phyloP scores from a whole-genome alignment of 2,113 vertebrate species.

The Apteryx mantelli region DNA sequence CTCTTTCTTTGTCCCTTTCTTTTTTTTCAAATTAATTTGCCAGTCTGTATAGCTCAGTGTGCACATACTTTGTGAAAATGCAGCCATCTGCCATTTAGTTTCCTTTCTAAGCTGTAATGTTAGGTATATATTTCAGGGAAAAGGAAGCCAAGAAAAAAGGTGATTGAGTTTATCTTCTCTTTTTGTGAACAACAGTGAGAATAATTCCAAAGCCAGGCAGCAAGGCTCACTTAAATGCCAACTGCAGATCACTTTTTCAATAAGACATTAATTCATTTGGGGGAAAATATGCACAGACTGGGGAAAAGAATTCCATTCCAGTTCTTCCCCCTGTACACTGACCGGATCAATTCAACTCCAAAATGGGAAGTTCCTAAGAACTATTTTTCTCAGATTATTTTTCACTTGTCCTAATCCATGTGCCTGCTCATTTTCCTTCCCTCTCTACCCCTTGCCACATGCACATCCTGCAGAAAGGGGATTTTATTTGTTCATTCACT shows the following conservation, averaged over 20 bases:
- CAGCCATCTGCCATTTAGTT: constrained; percentile 40
- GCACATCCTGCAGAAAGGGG: background rate
- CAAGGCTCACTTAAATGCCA: constrained; percentile 49
- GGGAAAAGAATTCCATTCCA: constrained; percentile 11
- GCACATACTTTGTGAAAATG: constrained; percentile 19
- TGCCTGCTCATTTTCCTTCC: background rate
- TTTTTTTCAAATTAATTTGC: constrained; percentile 37
- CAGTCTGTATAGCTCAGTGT: constrained; percentile 2
- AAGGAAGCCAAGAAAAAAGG: constrained; percentile 30
- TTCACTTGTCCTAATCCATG: background rate
- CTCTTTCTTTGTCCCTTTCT: background rate
- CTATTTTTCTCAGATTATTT: background rate
- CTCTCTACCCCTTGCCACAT: background rate
- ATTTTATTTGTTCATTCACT: background rate
- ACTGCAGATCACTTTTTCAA: constrained; percentile 43
- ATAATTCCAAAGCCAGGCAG: constrained; percentile 53
- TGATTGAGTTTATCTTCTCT: constrained; percentile 54
- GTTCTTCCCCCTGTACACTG: background rate
- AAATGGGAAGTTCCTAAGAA: background rate
- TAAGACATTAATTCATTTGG: constrained; percentile 51
- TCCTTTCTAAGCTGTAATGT: constrained; percentile 34
- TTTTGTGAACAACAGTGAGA: constrained; percentile 53
- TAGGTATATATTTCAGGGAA: constrained; percentile 41
- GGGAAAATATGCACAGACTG: constrained; percentile 2
- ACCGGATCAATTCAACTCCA: background rate